These are phyloP conservation scores for Eupelmus urozonus DNA, from an alignment of 2,888 invertebrate genomes.

Conservation along the genomic window DNA sequence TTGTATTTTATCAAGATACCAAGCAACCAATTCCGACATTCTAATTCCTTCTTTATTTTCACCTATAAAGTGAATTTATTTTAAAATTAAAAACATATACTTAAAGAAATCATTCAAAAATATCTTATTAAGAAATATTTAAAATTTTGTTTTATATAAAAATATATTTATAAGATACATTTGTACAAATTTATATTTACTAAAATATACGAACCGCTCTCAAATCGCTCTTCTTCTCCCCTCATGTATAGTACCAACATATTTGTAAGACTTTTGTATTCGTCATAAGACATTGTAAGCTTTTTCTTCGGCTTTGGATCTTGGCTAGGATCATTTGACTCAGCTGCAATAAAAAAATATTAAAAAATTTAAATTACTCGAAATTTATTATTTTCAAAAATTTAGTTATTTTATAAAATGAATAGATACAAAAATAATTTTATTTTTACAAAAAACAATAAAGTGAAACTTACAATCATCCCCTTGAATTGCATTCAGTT, in stretches of 20 bases:
- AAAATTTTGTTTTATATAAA: neutral
- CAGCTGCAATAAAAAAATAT: slow-evolving; percentile 4
- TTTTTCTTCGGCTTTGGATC: slow-evolving; percentile 82
- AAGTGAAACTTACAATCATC: slow-evolving; percentile 32
- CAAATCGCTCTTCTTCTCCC: slow-evolving; percentile 86
- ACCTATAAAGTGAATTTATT: neutral
- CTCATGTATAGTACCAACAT: slow-evolving; percentile 94
- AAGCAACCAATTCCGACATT: slow-evolving; percentile 91
- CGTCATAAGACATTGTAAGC: slow-evolving; percentile 91
- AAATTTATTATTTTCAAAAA: slow-evolving; percentile 10
- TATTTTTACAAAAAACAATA: neutral
- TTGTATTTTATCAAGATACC: slow-evolving; percentile 94
- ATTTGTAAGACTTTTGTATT: slow-evolving; percentile 94
- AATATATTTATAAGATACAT: neutral
- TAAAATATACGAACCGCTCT: slow-evolving; percentile 78
- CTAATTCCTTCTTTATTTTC: slow-evolving; percentile 82
- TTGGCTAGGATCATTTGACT: slow-evolving; percentile 10
- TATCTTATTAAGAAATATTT: neutral
- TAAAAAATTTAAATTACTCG: neutral
- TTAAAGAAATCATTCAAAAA: neutral
- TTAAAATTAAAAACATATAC: no score
- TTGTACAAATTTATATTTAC: neutral
- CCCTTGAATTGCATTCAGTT: slow-evolving; percentile 51
- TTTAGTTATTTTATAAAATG: neutral
- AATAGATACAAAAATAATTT: neutral